phyloP scores from a whole-genome alignment of 2,888 invertebrate species.

The Mythimna impura region DNA sequence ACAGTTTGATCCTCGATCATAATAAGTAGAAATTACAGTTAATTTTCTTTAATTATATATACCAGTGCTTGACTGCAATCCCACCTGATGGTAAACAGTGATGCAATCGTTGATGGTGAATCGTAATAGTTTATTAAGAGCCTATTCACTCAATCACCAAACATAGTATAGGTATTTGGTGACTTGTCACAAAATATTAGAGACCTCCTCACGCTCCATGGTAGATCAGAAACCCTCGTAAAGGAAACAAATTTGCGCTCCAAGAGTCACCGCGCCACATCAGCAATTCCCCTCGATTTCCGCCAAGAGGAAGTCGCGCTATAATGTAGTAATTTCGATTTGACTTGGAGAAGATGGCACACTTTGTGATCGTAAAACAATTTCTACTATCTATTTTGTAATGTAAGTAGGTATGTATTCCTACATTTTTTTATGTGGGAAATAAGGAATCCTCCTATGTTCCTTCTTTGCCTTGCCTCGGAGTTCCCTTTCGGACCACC shows the following conservation, averaged over 20 bases:
- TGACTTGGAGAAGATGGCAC: slow-evolving; percentile 50
- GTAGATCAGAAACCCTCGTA: slow-evolving; percentile 3
- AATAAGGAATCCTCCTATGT: too few relatives aligned
- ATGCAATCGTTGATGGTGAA: too few relatives aligned
- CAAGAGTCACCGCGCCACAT: slow-evolving; percentile 63
- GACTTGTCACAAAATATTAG: slow-evolving; percentile 3
- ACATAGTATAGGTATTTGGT: too few relatives aligned
- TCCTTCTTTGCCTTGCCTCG: too few relatives aligned
- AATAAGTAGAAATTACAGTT: too few relatives aligned
- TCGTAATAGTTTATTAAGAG: too few relatives aligned
- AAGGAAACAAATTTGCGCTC: slow-evolving; percentile 67
- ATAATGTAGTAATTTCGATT: slow-evolving; percentile 68
- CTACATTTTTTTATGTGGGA: background rate
- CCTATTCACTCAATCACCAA: background rate
- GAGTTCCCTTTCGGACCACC: too few relatives aligned
- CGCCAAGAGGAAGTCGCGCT: slow-evolving; percentile 64
- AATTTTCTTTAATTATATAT: too few relatives aligned
- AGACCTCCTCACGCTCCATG: background rate
- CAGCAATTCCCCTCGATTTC: slow-evolving; percentile 75
- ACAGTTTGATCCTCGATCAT: background rate
- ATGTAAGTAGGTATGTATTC: background rate
- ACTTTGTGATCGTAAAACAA: background rate
- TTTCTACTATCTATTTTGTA: background rate
- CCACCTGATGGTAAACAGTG: too few relatives aligned
- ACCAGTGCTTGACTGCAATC: too few relatives aligned